Evolutionary conservation across 2,888 invertebrate species (phyloP).

Genomic region (Lathronympha strigana): DNA sequence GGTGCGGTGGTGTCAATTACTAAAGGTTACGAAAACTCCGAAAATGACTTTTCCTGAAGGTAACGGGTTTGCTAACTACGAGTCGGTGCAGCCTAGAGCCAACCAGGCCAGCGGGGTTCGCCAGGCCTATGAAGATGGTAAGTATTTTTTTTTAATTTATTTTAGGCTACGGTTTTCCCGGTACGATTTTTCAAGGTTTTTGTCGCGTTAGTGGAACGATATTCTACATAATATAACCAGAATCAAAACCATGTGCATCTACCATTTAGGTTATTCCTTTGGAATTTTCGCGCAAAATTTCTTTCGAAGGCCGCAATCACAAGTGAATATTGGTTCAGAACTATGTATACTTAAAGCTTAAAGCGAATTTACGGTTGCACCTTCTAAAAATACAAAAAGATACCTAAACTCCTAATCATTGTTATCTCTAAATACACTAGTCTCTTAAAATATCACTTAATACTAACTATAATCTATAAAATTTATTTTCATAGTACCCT

Average conservation of each 20-base stretch:
- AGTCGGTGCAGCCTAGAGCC: conserved; percentile 52
- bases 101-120: conserved; percentile 55
- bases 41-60: conserved; percentile 71
- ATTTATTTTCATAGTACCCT: too few species aligned
- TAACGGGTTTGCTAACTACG: conserved; percentile 56
- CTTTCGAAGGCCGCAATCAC: too few species aligned
- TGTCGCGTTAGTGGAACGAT: neutral
- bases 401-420: too few species aligned
- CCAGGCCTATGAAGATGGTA: conserved; percentile 69
- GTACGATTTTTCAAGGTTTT: conserved; percentile 7
- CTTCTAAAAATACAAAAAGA: too few species aligned
- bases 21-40: conserved; percentile 39
- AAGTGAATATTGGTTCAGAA: too few species aligned
- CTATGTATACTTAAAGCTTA: too few species aligned
- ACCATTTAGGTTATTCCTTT: neutral
- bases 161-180: neutral
- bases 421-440: too few species aligned
- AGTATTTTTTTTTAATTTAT: conserved; percentile 45
- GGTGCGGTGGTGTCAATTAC: conserved; percentile 49
- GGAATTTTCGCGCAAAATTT: neutral
- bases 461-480: too few species aligned
- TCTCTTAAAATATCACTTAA: too few species aligned
- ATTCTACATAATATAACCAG: neutral
- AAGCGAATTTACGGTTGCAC: too few species aligned
- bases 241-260: neutral